Percentiles rank a stretch among this genome's conserved stretches.
These are phyloP conservation scores for Craterocephalus amniculus DNA, from an alignment of 2,797 vertebrate genomes.

Conservation along the genomic window DNA sequence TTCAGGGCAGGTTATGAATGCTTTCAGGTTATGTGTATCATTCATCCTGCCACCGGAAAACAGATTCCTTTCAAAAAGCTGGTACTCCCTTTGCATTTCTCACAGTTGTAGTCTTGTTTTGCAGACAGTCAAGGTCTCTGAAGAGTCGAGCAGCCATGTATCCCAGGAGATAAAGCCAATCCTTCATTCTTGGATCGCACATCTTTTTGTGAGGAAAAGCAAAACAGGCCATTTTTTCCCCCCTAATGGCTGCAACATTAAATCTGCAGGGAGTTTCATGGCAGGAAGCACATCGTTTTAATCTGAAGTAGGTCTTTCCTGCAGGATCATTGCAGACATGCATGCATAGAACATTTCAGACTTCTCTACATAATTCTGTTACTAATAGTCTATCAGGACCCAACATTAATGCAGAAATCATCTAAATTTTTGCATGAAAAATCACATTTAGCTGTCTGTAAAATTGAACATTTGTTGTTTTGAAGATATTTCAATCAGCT, in stretches of 20 bases:
- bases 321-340: neutral
- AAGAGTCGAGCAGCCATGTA: slow-evolving; percentile 17
- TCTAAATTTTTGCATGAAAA: neutral
- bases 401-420: too few species aligned
- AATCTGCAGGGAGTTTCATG: neutral
- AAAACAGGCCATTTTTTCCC: slow-evolving; percentile 36
- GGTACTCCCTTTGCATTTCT: slow-evolving; percentile 45
- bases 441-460: neutral
- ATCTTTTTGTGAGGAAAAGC: slow-evolving; percentile 39
- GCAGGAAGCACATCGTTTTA: neutral
- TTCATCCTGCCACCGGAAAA: neutral
- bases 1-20: neutral
- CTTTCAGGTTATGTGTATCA: neutral
- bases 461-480: neutral
- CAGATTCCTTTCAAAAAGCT: slow-evolving; percentile 13
- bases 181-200: slow-evolving; percentile 45
- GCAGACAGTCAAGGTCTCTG: slow-evolving; percentile 79
- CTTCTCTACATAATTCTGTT: neutral
- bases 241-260: slow-evolving; percentile 8
- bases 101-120: slow-evolving; percentile 81
- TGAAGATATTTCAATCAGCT: neutral
- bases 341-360: neutral
- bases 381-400: too few species aligned
- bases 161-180: slow-evolving; percentile 71
- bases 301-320: neutral